phyloP scores from a whole-genome alignment of 1,140 invertebrate genomes.

The Eurosta solidaginis region DNA sequence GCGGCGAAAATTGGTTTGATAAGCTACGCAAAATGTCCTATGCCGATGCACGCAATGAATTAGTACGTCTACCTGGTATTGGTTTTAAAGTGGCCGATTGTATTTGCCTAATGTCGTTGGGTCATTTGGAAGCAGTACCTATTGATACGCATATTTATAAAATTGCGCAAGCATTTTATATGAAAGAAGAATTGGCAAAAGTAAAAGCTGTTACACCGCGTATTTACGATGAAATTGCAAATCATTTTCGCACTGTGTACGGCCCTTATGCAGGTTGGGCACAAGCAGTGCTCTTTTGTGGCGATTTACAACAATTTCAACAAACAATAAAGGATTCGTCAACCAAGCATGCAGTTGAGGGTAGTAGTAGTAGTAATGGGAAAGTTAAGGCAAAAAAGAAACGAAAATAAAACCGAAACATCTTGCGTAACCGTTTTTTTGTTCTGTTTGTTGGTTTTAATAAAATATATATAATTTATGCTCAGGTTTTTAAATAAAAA shows the following conservation, averaged over 20 bases:
- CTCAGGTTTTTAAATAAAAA: background rate
- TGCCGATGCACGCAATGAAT: slow-evolving; percentile 70
- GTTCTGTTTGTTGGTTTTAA: background rate
- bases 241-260: slow-evolving; percentile 80
- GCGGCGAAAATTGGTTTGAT: slow-evolving; percentile 74
- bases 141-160: slow-evolving; percentile 97
- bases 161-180: slow-evolving; percentile 81
- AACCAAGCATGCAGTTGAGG: background rate
- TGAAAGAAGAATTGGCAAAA: slow-evolving; percentile 77
- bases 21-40: slow-evolving; percentile 72
- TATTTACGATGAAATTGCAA: slow-evolving; percentile 83
- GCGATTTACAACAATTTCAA: slow-evolving; percentile 75
- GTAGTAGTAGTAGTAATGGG: slow-evolving; percentile 27
- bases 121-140: slow-evolving; percentile 86
- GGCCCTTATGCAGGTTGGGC: slow-evolving; percentile 93
- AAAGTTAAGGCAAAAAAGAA: background rate
- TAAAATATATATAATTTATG: slow-evolving; percentile 20
- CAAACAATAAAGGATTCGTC: background rate
- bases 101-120: slow-evolving; percentile 95
- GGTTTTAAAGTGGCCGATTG: slow-evolving; percentile 98
- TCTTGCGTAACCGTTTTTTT: slow-evolving; percentile 4
- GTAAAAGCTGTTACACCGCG: slow-evolving; percentile 82
- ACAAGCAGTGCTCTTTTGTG: slow-evolving; percentile 85
- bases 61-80: slow-evolving; percentile 82
- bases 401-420: slow-evolving; percentile 29